Evolutionary conservation across 2,113 vertebrate genomes (phyloP).

Genomic region (Clinocottus analis): DNA sequence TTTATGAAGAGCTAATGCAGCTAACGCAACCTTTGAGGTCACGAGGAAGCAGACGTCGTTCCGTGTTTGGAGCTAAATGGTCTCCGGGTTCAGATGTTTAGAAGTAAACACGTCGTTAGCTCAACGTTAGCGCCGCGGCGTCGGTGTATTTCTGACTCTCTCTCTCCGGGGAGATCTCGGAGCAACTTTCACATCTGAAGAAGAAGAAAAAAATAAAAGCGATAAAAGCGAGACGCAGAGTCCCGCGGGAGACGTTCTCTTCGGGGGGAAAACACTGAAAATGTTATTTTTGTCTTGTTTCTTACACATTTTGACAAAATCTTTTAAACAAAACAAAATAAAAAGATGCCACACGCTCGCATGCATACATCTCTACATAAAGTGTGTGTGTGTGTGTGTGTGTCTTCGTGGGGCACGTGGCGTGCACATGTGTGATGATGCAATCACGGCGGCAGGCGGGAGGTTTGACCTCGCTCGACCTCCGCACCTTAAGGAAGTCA

Average conservation of each 20-base stretch:
- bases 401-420: too few species aligned
- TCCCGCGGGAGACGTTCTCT: constrained; percentile 31
- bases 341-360: neutral
- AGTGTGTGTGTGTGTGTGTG: too few species aligned
- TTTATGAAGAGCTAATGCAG: neutral
- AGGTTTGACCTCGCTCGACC: neutral
- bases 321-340: neutral
- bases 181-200: constrained; percentile 33
- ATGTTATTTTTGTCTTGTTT: constrained; percentile 25
- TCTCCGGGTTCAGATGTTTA: constrained; percentile 31
- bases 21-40: constrained; percentile 3
- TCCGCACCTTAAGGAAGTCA: neutral
- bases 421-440: constrained; percentile 9
- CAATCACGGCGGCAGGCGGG: constrained; percentile 16
- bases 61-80: constrained; percentile 1
- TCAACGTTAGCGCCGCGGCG: neutral
- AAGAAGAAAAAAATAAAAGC: neutral
- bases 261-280: constrained; percentile 26
- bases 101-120: neutral
- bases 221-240: constrained; percentile 1
- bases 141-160: constrained; percentile 3
- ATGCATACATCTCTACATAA: neutral
- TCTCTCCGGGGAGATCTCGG: constrained; percentile 27
- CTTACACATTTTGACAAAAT: constrained; percentile 15
- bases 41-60: neutral